phyloP scores from a whole-genome alignment of 2,113 vertebrate species.

The Porphyrio hochstetteri region DNA sequence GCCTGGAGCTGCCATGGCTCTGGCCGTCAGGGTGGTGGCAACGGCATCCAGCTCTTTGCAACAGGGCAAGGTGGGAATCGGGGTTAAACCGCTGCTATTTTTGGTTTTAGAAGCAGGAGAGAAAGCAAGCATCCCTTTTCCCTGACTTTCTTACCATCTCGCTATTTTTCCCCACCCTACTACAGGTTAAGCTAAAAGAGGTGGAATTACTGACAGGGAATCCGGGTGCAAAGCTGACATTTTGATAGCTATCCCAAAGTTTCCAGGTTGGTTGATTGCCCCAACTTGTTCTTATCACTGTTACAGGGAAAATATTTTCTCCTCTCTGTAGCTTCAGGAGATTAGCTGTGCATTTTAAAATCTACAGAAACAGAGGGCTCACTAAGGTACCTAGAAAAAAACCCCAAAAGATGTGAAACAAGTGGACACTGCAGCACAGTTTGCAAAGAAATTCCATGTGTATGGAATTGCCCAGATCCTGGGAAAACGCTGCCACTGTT shows the following conservation, averaged over 20 bases:
- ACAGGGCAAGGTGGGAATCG: rapidly evolving
- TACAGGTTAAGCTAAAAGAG: neutral
- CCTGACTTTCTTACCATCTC: neutral
- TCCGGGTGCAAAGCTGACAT: neutral
- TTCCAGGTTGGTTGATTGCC: rapidly evolving
- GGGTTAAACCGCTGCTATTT: neutral
- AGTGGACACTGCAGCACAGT: neutral
- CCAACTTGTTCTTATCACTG: neutral
- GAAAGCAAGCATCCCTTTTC: neutral
- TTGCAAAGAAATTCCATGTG: neutral
- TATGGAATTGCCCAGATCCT: neutral
- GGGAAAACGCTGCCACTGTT: neutral
- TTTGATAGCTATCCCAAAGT: neutral
- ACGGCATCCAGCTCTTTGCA: neutral
- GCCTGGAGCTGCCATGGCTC: neutral
- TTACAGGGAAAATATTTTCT: neutral
- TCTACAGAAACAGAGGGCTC: neutral
- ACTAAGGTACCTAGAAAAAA: neutral
- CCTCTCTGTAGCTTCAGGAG: neutral
- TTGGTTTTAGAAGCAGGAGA: neutral
- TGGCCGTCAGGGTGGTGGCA: neutral
- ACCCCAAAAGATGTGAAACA: neutral
- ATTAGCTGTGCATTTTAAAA: neutral
- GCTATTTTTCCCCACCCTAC: neutral
- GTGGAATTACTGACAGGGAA: neutral